Conservation (phyloP, 2,113 vertebrate species). For the Hydrochoerus hydrochaeris region DNA sequence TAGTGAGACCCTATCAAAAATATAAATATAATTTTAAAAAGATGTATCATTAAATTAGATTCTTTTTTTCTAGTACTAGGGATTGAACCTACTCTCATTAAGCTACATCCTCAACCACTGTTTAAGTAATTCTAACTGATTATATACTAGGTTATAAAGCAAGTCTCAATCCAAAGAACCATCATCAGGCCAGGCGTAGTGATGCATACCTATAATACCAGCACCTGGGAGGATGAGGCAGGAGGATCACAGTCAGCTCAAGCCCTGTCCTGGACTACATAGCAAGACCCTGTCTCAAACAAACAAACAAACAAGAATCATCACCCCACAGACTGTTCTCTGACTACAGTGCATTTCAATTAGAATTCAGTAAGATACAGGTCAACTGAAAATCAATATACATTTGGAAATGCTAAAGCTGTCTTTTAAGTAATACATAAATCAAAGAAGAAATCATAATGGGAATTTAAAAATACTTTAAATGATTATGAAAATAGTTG, state of each 20-base stretch:
- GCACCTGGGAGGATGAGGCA: background rate
- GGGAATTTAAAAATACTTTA: background rate
- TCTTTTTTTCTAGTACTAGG: background rate
- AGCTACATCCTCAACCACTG: background rate
- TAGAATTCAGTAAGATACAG: background rate
- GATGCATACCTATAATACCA: background rate
- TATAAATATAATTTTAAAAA: background rate
- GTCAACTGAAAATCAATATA: background rate
- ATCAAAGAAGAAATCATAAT: too few species aligned
- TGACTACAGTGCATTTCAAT: conserved; percentile 15
- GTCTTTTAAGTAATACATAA: conserved; percentile 56
- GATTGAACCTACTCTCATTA: background rate
- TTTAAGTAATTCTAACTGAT: background rate
- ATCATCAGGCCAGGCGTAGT: background rate
- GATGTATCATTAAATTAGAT: background rate
- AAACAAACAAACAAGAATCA: background rate
- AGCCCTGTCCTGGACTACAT: background rate
- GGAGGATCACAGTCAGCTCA: background rate
- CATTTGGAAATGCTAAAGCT: background rate
- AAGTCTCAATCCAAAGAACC: conserved; percentile 8
- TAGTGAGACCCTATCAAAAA: background rate
- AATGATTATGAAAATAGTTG: conserved; percentile 9
- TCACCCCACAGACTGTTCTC: background rate
- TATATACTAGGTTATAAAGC: background rate
- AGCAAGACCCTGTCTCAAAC: background rate